These are phyloP conservation scores for Bubo bubo DNA, from an alignment of 2,113 vertebrate genomes.

Conservation along the genomic window DNA sequence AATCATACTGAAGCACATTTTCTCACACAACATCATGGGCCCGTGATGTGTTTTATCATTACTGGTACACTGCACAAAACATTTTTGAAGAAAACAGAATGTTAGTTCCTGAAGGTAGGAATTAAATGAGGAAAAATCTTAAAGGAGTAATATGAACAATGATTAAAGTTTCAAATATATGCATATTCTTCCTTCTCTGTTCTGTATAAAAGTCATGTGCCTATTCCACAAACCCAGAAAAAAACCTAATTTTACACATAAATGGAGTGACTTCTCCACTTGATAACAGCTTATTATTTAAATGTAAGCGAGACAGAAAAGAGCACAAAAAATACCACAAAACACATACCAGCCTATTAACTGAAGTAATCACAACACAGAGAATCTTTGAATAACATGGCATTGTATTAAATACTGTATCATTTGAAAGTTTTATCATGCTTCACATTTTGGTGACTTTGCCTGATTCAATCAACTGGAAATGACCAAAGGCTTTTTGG, in stretches of 20 bases:
- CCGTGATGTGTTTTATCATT: neutral
- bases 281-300: neutral
- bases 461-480: neutral
- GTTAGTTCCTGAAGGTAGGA: neutral
- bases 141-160: neutral
- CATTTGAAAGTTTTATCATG: neutral
- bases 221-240: neutral
- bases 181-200: neutral
- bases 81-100: neutral
- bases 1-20: neutral
- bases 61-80: neutral
- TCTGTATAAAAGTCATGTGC: neutral
- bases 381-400: neutral
- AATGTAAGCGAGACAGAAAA: neutral
- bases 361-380: neutral
- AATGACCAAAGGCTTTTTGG: neutral
- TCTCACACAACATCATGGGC: neutral
- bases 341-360: neutral
- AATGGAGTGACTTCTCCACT: neutral
- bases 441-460: neutral
- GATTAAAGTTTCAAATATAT: neutral
- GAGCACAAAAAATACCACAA: neutral
- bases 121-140: neutral
- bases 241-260: neutral
- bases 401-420: neutral